Conservation (phyloP, 2,888 invertebrate genomes). For the Acanthopleura granulata region DNA sequence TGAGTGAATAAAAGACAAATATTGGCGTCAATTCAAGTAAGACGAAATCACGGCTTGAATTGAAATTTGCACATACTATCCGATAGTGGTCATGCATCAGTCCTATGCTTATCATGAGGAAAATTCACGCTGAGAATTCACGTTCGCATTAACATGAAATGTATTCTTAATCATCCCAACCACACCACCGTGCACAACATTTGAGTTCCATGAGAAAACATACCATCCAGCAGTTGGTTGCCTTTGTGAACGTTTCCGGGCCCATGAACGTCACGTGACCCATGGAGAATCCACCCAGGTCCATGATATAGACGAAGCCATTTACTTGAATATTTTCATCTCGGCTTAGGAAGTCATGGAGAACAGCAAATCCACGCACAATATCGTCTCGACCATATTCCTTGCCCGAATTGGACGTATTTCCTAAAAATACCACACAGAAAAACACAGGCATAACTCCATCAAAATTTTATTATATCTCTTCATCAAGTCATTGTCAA, state of each 20-base stretch:
- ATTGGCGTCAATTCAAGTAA: too few species aligned
- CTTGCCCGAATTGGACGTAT: neutral
- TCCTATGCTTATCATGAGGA: too few species aligned
- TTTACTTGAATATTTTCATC: constrained; percentile 14
- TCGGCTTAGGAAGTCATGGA: neutral
- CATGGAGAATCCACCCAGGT: constrained; percentile 7
- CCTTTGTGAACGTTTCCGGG: neutral
- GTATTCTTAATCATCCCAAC: neutral
- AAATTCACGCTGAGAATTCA: too few species aligned
- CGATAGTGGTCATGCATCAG: too few species aligned
- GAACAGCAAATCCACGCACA: neutral
- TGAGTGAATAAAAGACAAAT: too few species aligned
- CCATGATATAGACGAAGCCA: neutral
- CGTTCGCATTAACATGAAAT: neutral
- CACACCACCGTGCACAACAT: neutral
- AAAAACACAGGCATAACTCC: too few species aligned
- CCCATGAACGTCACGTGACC: neutral
- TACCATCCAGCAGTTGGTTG: constrained; percentile 7
- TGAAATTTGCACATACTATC: too few species aligned
- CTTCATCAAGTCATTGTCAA: too few species aligned
- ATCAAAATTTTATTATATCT: too few species aligned
- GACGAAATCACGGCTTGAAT: too few species aligned
- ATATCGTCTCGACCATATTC: neutral
- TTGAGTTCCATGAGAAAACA: too few species aligned
- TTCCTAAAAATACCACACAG: neutral